Conservation (phyloP, 2,797 vertebrate species). For the Anguilla obscura region DNA sequence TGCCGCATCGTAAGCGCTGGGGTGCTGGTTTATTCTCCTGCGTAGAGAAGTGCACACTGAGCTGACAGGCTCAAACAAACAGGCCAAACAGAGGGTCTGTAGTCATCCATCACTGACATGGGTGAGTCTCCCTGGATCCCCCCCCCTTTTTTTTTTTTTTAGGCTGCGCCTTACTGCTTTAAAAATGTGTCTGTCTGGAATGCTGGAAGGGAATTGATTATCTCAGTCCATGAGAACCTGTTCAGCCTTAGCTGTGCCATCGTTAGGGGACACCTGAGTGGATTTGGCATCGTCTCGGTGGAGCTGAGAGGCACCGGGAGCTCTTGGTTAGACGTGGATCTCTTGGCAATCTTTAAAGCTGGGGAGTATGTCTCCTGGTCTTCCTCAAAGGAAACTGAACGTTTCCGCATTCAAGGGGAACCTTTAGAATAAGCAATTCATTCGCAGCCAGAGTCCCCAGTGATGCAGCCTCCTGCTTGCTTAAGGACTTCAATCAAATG, state of each 20-base stretch:
- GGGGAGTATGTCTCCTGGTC: neutral
- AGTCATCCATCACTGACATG: slow-evolving; percentile 17
- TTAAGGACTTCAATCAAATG: neutral
- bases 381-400: neutral
- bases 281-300: neutral
- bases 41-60: neutral
- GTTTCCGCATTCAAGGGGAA: neutral
- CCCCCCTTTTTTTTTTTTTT: neutral
- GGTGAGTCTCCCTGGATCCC: neutral
- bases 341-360: neutral
- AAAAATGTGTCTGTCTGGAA: slow-evolving; percentile 5
- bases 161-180: neutral
- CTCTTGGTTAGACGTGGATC: neutral
- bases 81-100: neutral
- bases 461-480: neutral
- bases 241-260: neutral
- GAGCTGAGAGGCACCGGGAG: neutral
- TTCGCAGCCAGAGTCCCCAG: neutral
- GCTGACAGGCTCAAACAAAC: slow-evolving; percentile 8
- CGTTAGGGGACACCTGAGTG: neutral
- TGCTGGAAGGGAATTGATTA: slow-evolving; percentile 3
- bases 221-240: neutral
- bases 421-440: neutral
- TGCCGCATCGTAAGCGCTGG: neutral
- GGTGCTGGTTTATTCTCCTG: neutral